A percentile compares a stretch with the other conserved stretches of the same genome.
Evolutionary conservation across 1,140 invertebrate genomes (phyloP).

Genomic region (Trachelipus rathkii): DNA sequence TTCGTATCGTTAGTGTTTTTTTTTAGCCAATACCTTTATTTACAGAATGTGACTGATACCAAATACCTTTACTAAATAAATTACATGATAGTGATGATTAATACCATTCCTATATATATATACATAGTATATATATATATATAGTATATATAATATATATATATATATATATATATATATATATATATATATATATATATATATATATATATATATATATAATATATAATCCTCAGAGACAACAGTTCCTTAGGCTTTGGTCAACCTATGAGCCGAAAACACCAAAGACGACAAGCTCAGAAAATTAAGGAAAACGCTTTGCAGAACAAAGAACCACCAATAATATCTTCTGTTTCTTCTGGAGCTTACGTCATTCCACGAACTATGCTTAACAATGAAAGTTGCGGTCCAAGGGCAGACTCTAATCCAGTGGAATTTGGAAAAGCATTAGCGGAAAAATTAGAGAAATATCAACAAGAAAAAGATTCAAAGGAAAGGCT

Average conservation of each 20-base stretch:
- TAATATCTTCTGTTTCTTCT: constrained; percentile 34
- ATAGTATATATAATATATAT: background rate
- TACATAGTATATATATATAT: background rate
- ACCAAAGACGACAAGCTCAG: constrained; percentile 52
- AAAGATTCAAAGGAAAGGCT: constrained; percentile 68
- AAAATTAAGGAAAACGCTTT: constrained; percentile 60
- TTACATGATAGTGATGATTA: too few relatives aligned
- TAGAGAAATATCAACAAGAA: constrained; percentile 69
- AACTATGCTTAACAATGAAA: background rate
- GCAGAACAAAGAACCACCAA: constrained; percentile 59
- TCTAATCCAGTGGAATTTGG: constrained; percentile 62
- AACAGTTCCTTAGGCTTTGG: constrained; percentile 45
- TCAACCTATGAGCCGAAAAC: constrained; percentile 55
- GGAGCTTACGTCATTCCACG: background rate
- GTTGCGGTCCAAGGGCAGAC: background rate
- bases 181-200: background rate
- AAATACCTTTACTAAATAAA: too few relatives aligned
- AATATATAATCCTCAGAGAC: background rate
- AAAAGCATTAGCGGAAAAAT: constrained; percentile 69
- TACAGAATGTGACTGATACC: too few relatives aligned
- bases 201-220: background rate
- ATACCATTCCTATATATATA: too few relatives aligned
- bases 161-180: background rate
- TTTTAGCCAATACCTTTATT: too few relatives aligned
- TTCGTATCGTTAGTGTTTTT: too few relatives aligned